Percentiles rank a stretch among this genome's conserved stretches.
Conservation (phyloP, 2,888 invertebrate genomes). For the Saturnia pavonia region DNA sequence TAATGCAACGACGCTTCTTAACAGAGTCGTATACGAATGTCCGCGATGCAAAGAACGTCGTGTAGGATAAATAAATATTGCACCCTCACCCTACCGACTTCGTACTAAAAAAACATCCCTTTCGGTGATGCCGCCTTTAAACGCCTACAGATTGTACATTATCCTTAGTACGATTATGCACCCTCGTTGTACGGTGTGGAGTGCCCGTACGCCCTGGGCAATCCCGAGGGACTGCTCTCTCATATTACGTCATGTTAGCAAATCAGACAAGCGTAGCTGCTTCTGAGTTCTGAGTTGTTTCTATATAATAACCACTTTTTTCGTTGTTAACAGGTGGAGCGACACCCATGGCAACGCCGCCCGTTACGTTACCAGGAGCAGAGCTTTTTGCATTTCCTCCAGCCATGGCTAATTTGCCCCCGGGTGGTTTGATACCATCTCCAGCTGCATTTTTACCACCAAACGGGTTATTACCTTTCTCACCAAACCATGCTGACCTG, state of each 20-base stretch:
- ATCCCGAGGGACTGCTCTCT: constrained; percentile 73
- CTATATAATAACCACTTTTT: constrained; percentile 29
- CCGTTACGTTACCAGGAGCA: constrained; percentile 65
- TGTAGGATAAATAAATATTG: constrained; percentile 80
- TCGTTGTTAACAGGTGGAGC: constrained; percentile 72
- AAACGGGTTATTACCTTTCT: constrained; percentile 78
- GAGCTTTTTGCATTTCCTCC: constrained; percentile 74
- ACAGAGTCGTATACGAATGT: constrained; percentile 60
- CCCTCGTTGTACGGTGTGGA: constrained; percentile 79
- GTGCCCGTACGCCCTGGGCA: constrained; percentile 68
- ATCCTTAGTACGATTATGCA: constrained; percentile 82
- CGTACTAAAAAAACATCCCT: constrained; percentile 81
- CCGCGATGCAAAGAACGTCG: constrained; percentile 65
- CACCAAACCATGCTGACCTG: constrained; percentile 77
- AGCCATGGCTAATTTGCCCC: constrained; percentile 68
- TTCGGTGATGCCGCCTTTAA: constrained; percentile 80
- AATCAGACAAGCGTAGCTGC: constrained; percentile 50
- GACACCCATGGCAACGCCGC: constrained; percentile 60
- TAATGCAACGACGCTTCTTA: constrained; percentile 57
- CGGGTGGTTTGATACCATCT: constrained; percentile 80
- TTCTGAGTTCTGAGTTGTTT: constrained; percentile 22
- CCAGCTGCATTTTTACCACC: constrained; percentile 82
- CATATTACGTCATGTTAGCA: constrained; percentile 78
- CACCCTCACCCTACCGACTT: constrained; percentile 80
- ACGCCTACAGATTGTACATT: constrained; percentile 83